These are phyloP conservation scores for Burhinus bistriatus DNA, from an alignment of 2,113 vertebrate genomes.

Conservation along the genomic window DNA sequence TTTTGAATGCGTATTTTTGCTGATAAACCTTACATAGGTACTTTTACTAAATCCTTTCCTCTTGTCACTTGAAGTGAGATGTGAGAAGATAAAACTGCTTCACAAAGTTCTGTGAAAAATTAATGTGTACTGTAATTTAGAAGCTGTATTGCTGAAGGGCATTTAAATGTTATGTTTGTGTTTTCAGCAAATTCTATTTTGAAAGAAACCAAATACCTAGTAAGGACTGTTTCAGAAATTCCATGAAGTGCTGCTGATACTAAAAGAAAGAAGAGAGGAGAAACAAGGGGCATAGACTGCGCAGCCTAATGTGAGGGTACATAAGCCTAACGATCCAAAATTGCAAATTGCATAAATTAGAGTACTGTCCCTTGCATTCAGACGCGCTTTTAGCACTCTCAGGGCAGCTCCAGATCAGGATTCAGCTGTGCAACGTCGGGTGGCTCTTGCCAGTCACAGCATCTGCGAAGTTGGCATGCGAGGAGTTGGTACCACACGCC, in stretches of 20 bases:
- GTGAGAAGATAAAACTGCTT: background rate
- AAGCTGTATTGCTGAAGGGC: background rate
- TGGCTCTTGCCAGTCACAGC: background rate
- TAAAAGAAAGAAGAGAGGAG: background rate
- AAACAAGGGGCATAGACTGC: background rate
- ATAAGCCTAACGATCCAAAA: background rate
- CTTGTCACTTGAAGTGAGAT: background rate
- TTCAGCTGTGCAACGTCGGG: background rate
- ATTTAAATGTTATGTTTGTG: background rate
- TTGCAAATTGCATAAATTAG: background rate
- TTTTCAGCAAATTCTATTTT: constrained; percentile 26
- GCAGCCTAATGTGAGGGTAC: background rate
- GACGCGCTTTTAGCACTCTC: background rate
- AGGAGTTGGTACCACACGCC: background rate
- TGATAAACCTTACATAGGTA: background rate
- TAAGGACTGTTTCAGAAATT: background rate
- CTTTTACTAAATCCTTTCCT: background rate
- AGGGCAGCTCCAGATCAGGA: background rate
- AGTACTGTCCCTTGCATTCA: background rate
- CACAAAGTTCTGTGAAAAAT: constrained; percentile 5
- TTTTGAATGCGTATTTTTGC: background rate
- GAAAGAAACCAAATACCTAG: background rate
- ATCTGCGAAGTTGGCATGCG: fast-evolving
- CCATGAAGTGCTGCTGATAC: background rate
- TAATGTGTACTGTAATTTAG: constrained; percentile 28